These are phyloP conservation scores for Molossus alvarezi DNA, from an alignment of 2,797 vertebrate genomes.

Conservation along the genomic window DNA sequence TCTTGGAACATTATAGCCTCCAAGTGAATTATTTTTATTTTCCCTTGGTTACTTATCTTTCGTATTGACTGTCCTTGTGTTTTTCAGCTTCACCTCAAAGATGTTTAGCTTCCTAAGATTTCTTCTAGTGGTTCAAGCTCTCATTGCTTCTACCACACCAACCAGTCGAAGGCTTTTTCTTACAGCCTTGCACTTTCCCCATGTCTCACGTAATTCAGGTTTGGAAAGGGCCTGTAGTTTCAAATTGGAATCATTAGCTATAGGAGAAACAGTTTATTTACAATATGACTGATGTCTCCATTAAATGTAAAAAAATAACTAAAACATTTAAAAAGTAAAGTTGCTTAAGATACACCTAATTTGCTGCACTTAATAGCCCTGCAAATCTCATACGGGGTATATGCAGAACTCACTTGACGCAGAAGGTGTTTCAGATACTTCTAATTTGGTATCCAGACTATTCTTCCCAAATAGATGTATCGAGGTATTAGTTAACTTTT, in stretches of 20 bases:
- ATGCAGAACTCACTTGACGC: neutral
- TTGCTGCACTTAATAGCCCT: neutral
- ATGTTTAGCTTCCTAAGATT: neutral
- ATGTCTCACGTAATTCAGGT: neutral
- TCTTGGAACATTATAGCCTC: neutral
- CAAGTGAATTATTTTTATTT: neutral
- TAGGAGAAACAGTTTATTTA: neutral
- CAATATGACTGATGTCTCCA: neutral
- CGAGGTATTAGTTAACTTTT: conserved; percentile 27
- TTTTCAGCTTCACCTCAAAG: neutral
- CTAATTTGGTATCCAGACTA: neutral
- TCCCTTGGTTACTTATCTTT: neutral
- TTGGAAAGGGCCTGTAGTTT: conserved; percentile 9
- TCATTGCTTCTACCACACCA: neutral
- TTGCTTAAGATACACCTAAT: neutral
- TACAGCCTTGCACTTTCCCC: neutral
- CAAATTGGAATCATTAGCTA: neutral
- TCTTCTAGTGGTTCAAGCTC: neutral
- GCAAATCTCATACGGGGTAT: neutral
- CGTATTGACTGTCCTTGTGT: neutral
- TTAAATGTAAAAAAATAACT: conserved; percentile 14
- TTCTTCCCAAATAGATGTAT: neutral
- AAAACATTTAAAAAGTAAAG: neutral
- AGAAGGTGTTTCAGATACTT: conserved; percentile 25
- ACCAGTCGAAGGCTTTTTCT: neutral